A percentile compares a stretch with the other conserved stretches of the same genome.
These are phyloP conservation scores for Todus mexicanus DNA, from an alignment of 2,797 vertebrate species.

Conservation along the genomic window DNA sequence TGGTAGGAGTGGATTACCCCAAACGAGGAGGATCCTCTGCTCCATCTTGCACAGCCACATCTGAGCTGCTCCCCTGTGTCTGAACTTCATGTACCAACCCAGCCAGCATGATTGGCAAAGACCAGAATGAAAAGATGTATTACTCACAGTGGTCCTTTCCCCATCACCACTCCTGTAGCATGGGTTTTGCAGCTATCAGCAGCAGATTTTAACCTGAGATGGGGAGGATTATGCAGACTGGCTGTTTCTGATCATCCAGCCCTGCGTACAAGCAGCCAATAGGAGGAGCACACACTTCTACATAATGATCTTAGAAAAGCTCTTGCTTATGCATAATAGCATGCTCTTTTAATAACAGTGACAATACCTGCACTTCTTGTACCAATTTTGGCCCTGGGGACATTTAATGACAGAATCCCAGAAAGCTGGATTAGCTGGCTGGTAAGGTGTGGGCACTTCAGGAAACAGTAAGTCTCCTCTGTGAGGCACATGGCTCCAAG, in stretches of 20 bases:
- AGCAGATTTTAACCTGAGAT: background rate
- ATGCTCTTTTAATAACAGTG: background rate
- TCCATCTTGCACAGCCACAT: background rate
- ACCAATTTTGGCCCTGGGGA: background rate
- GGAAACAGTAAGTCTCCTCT: background rate
- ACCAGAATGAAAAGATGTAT: fast-evolving
- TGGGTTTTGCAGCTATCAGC: background rate
- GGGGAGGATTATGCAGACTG: background rate
- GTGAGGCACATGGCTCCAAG: background rate
- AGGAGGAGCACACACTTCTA: background rate
- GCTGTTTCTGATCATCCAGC: background rate
- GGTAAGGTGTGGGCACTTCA: background rate
- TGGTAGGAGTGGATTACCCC: background rate
- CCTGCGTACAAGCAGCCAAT: background rate
- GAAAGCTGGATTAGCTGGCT: background rate
- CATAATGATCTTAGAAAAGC: background rate
- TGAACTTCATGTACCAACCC: background rate
- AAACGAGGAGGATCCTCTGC: background rate
- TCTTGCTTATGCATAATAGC: background rate
- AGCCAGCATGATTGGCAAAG: background rate
- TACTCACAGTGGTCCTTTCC: background rate
- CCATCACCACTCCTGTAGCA: background rate
- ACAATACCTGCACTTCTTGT: background rate
- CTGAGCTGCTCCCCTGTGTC: background rate
- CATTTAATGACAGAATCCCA: background rate